Evolutionary conservation across 1,140 invertebrate species (phyloP).

Genomic region (Micrasema minimum): DNA sequence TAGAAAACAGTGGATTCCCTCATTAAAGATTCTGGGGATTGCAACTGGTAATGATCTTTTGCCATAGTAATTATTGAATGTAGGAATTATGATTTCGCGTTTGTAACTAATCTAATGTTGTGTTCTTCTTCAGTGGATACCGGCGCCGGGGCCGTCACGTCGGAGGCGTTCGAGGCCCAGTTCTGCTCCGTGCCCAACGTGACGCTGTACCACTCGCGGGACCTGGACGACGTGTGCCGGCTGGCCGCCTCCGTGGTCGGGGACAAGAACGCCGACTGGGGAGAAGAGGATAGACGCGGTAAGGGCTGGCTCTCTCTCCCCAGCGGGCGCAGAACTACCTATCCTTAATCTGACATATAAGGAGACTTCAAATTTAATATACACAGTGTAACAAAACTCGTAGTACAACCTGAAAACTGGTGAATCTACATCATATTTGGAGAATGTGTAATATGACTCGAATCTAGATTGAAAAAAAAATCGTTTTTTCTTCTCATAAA

Average conservation of each 20-base stretch:
- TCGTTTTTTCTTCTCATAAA: no score
- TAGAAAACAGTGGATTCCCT: no score
- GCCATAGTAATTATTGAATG: no score
- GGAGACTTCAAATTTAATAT: no score
- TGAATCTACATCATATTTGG: no score
- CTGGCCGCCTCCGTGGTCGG: slow-evolving; percentile 80
- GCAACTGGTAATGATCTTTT: no score
- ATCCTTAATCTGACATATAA: not conserved
- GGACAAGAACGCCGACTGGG: slow-evolving; percentile 89
- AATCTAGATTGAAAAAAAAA: no score
- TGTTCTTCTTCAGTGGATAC: slow-evolving; percentile 50
- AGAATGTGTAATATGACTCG: no score
- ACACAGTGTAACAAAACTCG: no score
- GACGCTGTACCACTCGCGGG: slow-evolving; percentile 84
- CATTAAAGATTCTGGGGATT: no score
- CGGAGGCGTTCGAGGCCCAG: slow-evolving; percentile 85
- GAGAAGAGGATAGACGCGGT: slow-evolving; percentile 90
- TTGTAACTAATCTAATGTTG: slow-evolving; percentile 3
- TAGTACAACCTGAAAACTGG: no score
- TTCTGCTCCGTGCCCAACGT: slow-evolving; percentile 88
- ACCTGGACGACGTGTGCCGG: slow-evolving; percentile 86
- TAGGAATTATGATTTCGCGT: no score
- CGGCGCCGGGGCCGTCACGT: slow-evolving; percentile 87
- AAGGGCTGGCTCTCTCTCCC: slow-evolving; percentile 58
- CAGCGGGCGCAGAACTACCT: not conserved